Conservation (phyloP, 1,140 invertebrate species). For the Asobara japonica region DNA sequence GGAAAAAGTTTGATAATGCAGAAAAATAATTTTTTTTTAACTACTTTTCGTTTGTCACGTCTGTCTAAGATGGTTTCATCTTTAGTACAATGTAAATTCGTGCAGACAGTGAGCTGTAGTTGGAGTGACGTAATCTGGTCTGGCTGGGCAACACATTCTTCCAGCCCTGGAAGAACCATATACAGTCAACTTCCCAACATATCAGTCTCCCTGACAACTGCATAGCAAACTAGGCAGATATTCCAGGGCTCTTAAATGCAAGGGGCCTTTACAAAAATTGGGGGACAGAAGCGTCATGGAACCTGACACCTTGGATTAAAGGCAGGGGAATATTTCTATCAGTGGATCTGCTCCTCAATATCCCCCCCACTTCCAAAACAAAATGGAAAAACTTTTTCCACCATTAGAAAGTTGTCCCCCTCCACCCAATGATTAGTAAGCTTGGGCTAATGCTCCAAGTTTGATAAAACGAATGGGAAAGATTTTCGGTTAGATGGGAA, state of each 20-base stretch:
- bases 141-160: not conserved
- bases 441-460: not conserved
- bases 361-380: no score
- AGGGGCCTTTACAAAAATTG: no score
- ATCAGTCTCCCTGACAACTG: not conserved
- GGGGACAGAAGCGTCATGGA: no score
- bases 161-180: not conserved
- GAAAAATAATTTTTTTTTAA: not conserved
- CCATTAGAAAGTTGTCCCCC: no score
- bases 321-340: not conserved
- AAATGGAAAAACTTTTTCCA: no score
- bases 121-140: not conserved
- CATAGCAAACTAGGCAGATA: not conserved
- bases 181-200: not conserved
- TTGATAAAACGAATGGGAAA: not conserved
- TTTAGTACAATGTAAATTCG: slow-evolving; percentile 3
- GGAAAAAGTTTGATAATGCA: not conserved
- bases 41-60: not conserved
- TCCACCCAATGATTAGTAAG: no score
- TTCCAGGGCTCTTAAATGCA: no score
- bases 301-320: not conserved
- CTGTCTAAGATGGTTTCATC: slow-evolving; percentile 13
- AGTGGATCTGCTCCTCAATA: not conserved
- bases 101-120: not conserved
- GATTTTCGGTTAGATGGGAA: not conserved